Evolutionary conservation across 2,113 vertebrate species (phyloP).

Genomic region (Tragelaphus buxtoni): DNA sequence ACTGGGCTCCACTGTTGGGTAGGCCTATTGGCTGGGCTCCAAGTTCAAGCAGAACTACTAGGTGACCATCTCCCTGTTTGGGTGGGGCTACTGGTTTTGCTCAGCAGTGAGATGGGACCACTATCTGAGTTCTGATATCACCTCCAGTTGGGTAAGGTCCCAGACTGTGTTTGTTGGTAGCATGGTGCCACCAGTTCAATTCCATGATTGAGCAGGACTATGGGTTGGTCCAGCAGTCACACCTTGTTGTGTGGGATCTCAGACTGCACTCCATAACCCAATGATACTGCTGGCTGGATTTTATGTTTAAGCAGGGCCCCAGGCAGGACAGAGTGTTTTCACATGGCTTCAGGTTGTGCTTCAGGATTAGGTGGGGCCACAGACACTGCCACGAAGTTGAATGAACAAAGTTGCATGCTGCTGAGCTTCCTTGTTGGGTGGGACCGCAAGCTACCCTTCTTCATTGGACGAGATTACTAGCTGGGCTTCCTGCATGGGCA

Average conservation of each 20-base stretch:
- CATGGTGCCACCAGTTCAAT: neutral
- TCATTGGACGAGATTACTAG: neutral
- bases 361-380: neutral
- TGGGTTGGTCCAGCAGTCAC: neutral
- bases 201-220: neutral
- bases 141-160: neutral
- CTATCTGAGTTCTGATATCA: neutral
- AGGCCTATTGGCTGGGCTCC: neutral
- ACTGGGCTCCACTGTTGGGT: neutral
- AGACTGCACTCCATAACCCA: neutral
- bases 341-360: neutral
- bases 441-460: neutral
- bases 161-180: neutral
- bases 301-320: neutral
- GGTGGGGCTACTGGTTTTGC: neutral
- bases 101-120: neutral
- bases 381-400: neutral
- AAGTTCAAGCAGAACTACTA: neutral
- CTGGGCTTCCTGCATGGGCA: neutral
- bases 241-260: neutral
- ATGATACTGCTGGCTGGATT: neutral
- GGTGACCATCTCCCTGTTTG: neutral
- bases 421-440: neutral
- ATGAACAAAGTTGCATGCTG: neutral
- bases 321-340: neutral